Evolutionary conservation across 1,140 invertebrate genomes (phyloP), one percentile per base, ranked within the genome.

Genomic region (Pectinophora gossypiella): DNA sequence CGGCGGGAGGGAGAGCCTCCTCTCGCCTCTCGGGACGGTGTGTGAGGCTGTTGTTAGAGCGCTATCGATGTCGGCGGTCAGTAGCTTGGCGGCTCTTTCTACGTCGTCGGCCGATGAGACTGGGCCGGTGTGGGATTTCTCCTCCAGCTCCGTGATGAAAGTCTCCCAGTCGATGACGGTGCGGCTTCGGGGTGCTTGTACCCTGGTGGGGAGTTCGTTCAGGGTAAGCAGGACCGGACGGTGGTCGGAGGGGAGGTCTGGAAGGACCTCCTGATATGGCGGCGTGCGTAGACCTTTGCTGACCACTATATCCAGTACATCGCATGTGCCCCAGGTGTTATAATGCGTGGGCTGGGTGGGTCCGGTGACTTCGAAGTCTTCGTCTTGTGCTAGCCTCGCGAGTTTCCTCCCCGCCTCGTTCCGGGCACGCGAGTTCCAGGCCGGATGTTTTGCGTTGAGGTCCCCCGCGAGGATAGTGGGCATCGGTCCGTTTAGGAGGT

Each of bases 391-490:
- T 60, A 4, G 48, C 36, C 0, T 12, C 0, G 19, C 36, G 21
- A 1, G 9, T 48, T 2, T 1, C n/a, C n/a, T n/a, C n/a, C n/a
- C n/a, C n/a, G n/a, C n/a, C n/a, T n/a, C n/a, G n/a, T n/a, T n/a
- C n/a, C n/a, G n/a, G n/a, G 22, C 7, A 6, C 16, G 12, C 53
- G n/a, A 66, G 40, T 61, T 59, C 64, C 69, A 69, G 4, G 45
- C 51, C 0, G 51, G 32, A 42, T 67, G 66, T 15, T 67, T 67
- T 9, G 23, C 42, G 21, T 68, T 68, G 19, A 54, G 54, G 22
- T 69, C 55, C 1, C 66, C 65, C 2, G 59, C 56, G 0, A 52
- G 44, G 3, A 66, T 43, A 0, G 51, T 59, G 0, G 56, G 54
- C 21, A n/a, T 13, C 0, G 38, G 15, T 2, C 38, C 21, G 32